Base-by-base conservation (phyloP, 2,888 invertebrate species). In the Ypsolopha sequella region DNA sequence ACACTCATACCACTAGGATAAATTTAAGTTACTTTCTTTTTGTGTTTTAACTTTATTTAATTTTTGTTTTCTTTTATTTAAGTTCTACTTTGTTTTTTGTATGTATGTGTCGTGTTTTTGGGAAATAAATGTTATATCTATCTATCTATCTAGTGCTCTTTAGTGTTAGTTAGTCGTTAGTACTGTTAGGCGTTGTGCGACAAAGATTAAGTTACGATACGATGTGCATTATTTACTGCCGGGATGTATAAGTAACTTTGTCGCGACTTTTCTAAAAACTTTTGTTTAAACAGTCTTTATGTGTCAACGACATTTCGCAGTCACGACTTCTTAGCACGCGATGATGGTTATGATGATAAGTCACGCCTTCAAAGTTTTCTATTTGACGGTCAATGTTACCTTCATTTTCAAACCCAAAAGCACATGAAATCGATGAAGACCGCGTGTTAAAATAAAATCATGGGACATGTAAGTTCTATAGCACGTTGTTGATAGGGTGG, bases 371-470 rank as follows among this genome's bases (percentile, higher is more conserved):
- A 2, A 24, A 24, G 24, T 24, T 24, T 24, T 24, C 24, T 24
- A 24, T 24, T 24, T 24, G 24, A 24, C 24, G 24, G 24, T 24
- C 24, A 24, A 24, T 24, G 24, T 43, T 43, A 6, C 43, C 24
- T 14, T 43, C 43, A 8, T 14, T 43, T 43, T 13, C 24, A 43
- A 43, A 13, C 24, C 13, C 14, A 13, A 43, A 36, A 45, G 7
- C 38, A 36, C 36, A 7, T 7, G 14, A 72, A 73, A 79, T 76
- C 73, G 68, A 79, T 58, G 65, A 65, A 70, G 68, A 50, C 41
- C 66, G 80, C 68, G 78, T 75, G 73, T 76, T 79, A 68, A 63
- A 70, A 80, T 77, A 82, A 80, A 79, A 80, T 74, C 74, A 73
- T 68, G 73, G 50, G 65, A 75, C 73, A 70, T 73, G 76, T 74